Base-by-base conservation (phyloP, 2,888 invertebrate genomes). In the Drosophila mayaguana region DNA sequence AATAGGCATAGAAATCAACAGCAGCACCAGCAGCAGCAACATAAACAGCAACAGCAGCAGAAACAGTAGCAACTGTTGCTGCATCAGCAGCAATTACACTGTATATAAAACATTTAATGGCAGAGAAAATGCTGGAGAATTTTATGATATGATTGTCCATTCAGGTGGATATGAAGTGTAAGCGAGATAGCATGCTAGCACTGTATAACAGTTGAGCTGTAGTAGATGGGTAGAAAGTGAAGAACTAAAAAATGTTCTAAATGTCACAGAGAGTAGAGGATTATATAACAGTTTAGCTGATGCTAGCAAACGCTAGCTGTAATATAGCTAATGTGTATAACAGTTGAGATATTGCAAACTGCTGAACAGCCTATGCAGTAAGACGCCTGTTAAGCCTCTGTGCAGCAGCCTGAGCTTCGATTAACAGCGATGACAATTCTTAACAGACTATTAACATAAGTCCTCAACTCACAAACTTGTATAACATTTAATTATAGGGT, bases 101-200 rank as follows among this genome's bases (percentile, higher is more conserved):
- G 69, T 32, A 53, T 48, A 55, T 40, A 66, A 63, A 69, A 65
- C 70, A 59, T 64, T 80, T 75, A 67, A 67, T 78, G 66, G 67
- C 72, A 68, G 70, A 67, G 66, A 80, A 75, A 83, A 80, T 80
- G 63, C 70, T 53, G 56, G 68, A 70, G 70, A 81, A 84, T 78
- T 84, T 76, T 57, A 60, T 86, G 88, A 69, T 81, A 86, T 87
- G 81, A 79, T 54, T 78, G 67, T 69, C 81, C 81, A 83, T 77
- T 80, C 71, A 80, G 70, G 63, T 61, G 67, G 45, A 73, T 60
- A 67, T 54, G 34, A 3, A 59, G 48, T 9, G 55, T 3, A 12
- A 55, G 63, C 40, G 36, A 48, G 40, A 43, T 14, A n/a, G 28
- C n/a, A 28, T n/a, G 36, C 11, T 43, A 16, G 12, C 16, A 11